Evolutionary conservation across 2,888 invertebrate species (phyloP).

Genomic region (Troides aeacus): DNA sequence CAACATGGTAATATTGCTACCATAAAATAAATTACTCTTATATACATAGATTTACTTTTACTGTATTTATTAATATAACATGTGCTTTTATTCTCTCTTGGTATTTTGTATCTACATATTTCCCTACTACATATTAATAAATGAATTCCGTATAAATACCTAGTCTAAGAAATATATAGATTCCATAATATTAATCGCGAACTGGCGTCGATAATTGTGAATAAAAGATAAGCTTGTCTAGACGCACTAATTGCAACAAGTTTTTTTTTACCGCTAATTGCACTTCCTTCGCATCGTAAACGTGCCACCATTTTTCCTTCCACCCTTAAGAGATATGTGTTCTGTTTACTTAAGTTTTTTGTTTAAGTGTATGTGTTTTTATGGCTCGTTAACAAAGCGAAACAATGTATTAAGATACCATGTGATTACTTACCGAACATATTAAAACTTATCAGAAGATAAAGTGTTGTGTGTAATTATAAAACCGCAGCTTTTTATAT

Average conservation of each 20-base stretch:
- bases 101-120: too few relatives aligned
- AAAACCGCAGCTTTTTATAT: too few relatives aligned
- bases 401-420: background rate
- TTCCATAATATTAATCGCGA: constrained; percentile 21
- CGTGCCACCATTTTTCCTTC: constrained; percentile 10
- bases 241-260: constrained; percentile 48
- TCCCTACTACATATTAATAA: too few relatives aligned
- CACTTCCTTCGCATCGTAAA: constrained; percentile 30
- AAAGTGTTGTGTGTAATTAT: too few relatives aligned
- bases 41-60: too few relatives aligned
- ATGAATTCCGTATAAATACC: too few relatives aligned
- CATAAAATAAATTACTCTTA: too few relatives aligned
- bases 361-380: background rate
- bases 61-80: too few relatives aligned
- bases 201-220: constrained; percentile 38
- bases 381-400: background rate
- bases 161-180: background rate
- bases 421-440: background rate
- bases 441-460: background rate
- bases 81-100: too few relatives aligned
- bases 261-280: constrained; percentile 31
- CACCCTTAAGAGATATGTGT: constrained; percentile 13
- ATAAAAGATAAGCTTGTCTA: constrained; percentile 50
- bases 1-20: too few relatives aligned
- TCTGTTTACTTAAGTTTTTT: constrained; percentile 29